These are phyloP conservation scores for Sebastes miniatus DNA, from an alignment of 2,797 vertebrate genomes.

Conservation along the genomic window DNA sequence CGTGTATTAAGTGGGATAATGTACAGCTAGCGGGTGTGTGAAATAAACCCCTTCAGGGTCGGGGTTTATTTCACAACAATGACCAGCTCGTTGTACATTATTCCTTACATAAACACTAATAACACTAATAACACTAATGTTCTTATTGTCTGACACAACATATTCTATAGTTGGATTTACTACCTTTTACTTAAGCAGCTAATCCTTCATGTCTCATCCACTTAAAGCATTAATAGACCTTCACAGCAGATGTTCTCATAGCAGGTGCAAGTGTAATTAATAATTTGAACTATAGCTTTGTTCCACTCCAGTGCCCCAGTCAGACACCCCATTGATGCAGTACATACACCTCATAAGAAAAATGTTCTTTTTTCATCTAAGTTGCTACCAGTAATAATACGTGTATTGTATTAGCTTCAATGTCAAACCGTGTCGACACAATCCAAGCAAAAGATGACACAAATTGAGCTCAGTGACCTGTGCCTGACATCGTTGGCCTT, in stretches of 20 bases:
- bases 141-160: background rate
- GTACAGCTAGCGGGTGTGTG: no score
- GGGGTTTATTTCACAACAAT: no score
- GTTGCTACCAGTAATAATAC: background rate
- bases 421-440: background rate
- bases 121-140: background rate
- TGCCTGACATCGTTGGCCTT: background rate
- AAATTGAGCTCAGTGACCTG: constrained; percentile 14
- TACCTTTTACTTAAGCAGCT: background rate
- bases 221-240: background rate
- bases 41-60: no score
- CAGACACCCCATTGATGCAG: background rate
- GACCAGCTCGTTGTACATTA: no score
- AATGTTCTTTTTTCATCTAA: background rate
- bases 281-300: background rate
- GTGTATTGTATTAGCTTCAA: background rate
- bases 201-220: background rate
- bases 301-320: background rate
- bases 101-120: no score
- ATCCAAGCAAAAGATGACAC: background rate
- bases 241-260: background rate
- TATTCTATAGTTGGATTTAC: background rate
- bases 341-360: background rate
- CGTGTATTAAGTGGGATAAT: no score
- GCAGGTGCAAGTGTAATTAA: no score